Evolutionary conservation across 2,888 invertebrate species (phyloP), one percentile per base, ranked within the genome.

Genomic region (Cepaea hortensis): DNA sequence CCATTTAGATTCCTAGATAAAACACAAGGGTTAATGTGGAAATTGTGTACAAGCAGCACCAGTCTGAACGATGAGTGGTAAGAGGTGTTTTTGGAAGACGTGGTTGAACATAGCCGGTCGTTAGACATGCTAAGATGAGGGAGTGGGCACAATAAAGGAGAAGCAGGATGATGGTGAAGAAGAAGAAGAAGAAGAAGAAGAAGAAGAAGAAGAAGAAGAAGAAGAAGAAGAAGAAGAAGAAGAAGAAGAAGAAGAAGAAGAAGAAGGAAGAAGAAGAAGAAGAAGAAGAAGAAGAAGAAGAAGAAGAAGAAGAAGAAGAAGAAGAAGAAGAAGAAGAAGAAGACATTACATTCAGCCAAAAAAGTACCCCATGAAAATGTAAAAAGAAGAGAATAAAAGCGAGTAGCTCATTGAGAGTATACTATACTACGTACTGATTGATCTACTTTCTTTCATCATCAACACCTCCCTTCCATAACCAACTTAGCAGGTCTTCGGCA

Each of bases 1-100:
- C 86, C 86, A 86, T n/a, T 81, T 61, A 3, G 81, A 86, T 75
- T 86, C 81, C 86, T 86, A 35, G 15, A 77, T n/a, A 11, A n/a
- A n/a, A 13, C 48, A 75, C 3, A 48, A 72, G 7, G n/a, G 68
- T 20, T 62, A 62, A 62, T 62, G 18, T 62, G 9, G 18, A 62
- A 9, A 62, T 18, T 62, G 18, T 62, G 18, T 9, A 62, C 9
- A 62, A 9, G 18, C 62, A 72, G n/a, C n/a, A 72, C 18, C 11
- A 46, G 77, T 46, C 46, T 46, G 46, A 46, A 35, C 35, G 35
- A 35, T 35, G 35, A 35, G 35, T 35, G 35, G 35, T 35, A 35
- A 35, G 35, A 35, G 35, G 35, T 35, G 35, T 35, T 35, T 35
- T 35, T 35, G 35, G 35, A 35, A 35, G 35, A 35, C 35, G 35